Evolutionary conservation across 2,113 vertebrate species (phyloP).

Genomic region (Excalfactoria chinensis): DNA sequence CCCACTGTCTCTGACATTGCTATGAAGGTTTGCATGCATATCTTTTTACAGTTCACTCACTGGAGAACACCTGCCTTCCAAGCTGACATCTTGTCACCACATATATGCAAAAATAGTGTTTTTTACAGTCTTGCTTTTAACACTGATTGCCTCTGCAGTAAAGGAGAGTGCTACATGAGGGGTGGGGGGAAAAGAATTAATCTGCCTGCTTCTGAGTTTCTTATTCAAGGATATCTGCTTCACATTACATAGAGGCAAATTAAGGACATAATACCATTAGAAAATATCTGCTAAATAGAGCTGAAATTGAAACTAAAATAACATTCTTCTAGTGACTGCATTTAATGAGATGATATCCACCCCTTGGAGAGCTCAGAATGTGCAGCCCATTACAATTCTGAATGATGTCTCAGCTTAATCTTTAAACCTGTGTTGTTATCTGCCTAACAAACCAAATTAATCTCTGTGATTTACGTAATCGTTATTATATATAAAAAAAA

Average conservation of each 20-base stretch:
- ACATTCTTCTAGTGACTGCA: background rate
- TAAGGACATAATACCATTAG: background rate
- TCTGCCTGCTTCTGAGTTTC: background rate
- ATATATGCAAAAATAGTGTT: background rate
- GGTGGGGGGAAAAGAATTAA: background rate
- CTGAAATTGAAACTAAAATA: conserved; percentile 37
- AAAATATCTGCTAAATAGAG: conserved; percentile 21
- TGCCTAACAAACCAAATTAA: conserved; percentile 4
- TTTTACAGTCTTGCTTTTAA: background rate
- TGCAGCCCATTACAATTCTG: background rate
- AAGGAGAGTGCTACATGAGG: background rate
- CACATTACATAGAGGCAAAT: background rate
- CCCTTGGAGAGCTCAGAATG: background rate
- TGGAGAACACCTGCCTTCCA: background rate
- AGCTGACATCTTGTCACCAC: background rate
- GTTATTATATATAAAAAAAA: background rate
- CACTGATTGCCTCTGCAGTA: background rate
- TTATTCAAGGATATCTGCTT: background rate
- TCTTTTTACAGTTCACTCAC: background rate
- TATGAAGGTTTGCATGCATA: background rate
- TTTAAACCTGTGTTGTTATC: background rate
- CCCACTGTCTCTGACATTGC: background rate
- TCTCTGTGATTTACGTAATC: background rate
- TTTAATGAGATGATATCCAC: background rate
- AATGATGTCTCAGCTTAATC: background rate